phyloP scores from a whole-genome alignment of 2,888 invertebrate genomes.

The Harpagoxenus sublaevis region DNA sequence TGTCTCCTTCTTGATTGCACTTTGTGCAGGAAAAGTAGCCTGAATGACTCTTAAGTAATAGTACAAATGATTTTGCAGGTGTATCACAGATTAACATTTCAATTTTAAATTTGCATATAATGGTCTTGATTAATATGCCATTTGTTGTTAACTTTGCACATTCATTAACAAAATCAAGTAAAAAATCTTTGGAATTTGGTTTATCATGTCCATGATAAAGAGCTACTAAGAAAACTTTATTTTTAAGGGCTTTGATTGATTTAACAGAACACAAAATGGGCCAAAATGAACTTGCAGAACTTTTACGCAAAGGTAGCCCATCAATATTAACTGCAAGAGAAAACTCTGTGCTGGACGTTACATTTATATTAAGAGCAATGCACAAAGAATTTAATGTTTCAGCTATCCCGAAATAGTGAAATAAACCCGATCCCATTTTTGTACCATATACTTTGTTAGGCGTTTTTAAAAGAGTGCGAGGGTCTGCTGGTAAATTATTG shows the following conservation, averaged over 20 bases:
- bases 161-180: conserved; percentile 66
- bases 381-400: conserved; percentile 37
- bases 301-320: conserved; percentile 25
- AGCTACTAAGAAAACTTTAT: conserved; percentile 64
- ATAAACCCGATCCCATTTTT: conserved; percentile 30
- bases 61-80: conserved; percentile 65
- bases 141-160: conserved; percentile 52
- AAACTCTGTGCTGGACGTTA: conserved; percentile 19
- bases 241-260: conserved; percentile 52
- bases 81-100: conserved; percentile 68
- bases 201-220: conserved; percentile 66
- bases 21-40: conserved; percentile 68
- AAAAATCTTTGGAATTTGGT: conserved; percentile 63
- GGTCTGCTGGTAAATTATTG: conserved; percentile 54
- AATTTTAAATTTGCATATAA: conserved; percentile 49
- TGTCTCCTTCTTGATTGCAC: conserved; percentile 40
- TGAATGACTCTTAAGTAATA: conserved; percentile 66
- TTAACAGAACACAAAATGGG: conserved; percentile 66
- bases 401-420: conserved; percentile 27
- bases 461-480: conserved; percentile 58
- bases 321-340: conserved; percentile 32
- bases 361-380: conserved; percentile 20
- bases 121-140: conserved; percentile 56
- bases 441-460: conserved; percentile 32
- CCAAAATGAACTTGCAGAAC: conserved; percentile 66